Percentiles rank a stretch among this genome's conserved stretches.
These are phyloP conservation scores for Lycocerus yunnanus DNA, from an alignment of 2,888 invertebrate species.

Conservation along the genomic window DNA sequence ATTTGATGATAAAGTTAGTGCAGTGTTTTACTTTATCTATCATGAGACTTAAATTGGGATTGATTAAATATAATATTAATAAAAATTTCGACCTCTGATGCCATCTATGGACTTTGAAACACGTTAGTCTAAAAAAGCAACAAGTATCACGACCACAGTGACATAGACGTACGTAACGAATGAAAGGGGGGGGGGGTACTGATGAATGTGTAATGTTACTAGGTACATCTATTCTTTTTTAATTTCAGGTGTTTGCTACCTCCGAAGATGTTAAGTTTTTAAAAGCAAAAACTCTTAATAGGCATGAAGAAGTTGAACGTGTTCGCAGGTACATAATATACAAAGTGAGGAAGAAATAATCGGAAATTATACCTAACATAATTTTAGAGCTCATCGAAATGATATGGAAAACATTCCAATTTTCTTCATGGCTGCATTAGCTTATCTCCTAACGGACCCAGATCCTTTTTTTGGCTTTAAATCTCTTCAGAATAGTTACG, in stretches of 20 bases:
- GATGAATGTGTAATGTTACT: too few species aligned
- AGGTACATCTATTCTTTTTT: not conserved
- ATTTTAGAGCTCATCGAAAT: conserved; percentile 67
- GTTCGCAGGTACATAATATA: not conserved
- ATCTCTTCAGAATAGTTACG: conserved; percentile 61
- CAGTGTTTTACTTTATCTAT: too few species aligned
- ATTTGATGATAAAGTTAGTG: too few species aligned
- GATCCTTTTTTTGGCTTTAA: conserved; percentile 56
- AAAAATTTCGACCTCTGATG: not conserved
- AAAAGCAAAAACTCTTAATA: not conserved
- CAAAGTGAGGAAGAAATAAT: not conserved
- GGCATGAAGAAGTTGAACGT: conserved; percentile 1
- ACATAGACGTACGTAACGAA: too few species aligned
- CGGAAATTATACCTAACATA: not conserved
- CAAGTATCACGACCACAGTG: too few species aligned
- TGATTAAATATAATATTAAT: too few species aligned
- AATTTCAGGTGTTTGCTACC: not conserved
- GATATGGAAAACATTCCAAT: conserved; percentile 74
- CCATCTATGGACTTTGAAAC: not conserved
- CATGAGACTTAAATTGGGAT: too few species aligned
- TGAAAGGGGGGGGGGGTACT: too few species aligned
- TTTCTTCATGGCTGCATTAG: conserved; percentile 64
- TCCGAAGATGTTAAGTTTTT: not conserved
- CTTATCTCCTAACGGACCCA: conserved; percentile 67
- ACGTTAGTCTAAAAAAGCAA: not conserved